These are phyloP conservation scores for Salminus brasiliensis DNA, from an alignment of 2,113 vertebrate species.

Conservation along the genomic window DNA sequence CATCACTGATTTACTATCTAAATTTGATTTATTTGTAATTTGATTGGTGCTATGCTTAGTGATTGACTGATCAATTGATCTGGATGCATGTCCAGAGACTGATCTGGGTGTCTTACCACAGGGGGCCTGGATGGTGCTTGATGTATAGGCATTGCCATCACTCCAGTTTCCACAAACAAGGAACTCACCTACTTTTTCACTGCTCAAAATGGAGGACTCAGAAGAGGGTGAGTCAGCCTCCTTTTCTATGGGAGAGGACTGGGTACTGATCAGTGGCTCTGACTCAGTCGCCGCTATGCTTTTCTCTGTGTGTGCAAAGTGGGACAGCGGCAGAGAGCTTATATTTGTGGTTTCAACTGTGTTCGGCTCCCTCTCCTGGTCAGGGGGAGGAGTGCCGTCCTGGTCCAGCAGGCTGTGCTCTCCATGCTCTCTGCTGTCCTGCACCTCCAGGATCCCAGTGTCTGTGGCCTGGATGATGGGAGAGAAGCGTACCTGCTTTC, in stretches of 20 bases:
- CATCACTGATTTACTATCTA: neutral
- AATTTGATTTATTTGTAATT: neutral
- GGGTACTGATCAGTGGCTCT: neutral
- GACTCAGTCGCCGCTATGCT: neutral
- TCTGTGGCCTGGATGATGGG: slow-evolving; percentile 54
- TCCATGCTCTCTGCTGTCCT: slow-evolving; percentile 63
- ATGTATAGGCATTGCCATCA: slow-evolving; percentile 45
- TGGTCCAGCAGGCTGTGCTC: slow-evolving; percentile 75
- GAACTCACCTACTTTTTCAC: slow-evolving; percentile 49
- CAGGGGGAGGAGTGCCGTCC: slow-evolving; percentile 29
- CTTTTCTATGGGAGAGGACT: neutral
- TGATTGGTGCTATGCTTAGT: neutral
- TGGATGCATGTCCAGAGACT: neutral
- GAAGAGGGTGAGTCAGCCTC: neutral
- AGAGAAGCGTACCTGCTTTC: slow-evolving; percentile 85
- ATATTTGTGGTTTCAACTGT: neutral
- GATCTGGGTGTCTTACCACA: slow-evolving; percentile 76
- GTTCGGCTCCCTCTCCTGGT: slow-evolving; percentile 27
- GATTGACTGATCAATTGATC: slow-evolving; percentile 8
- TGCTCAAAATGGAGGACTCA: neutral
- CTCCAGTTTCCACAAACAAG: slow-evolving; percentile 45
- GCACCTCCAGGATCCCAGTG: slow-evolving; percentile 32
- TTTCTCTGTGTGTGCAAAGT: neutral
- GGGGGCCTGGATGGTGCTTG: slow-evolving; percentile 47
- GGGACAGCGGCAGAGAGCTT: neutral